Percentiles rank a stretch among this genome's conserved stretches.
Conservation (phyloP, 1,140 invertebrate species). For the Leptinotarsa texana region DNA sequence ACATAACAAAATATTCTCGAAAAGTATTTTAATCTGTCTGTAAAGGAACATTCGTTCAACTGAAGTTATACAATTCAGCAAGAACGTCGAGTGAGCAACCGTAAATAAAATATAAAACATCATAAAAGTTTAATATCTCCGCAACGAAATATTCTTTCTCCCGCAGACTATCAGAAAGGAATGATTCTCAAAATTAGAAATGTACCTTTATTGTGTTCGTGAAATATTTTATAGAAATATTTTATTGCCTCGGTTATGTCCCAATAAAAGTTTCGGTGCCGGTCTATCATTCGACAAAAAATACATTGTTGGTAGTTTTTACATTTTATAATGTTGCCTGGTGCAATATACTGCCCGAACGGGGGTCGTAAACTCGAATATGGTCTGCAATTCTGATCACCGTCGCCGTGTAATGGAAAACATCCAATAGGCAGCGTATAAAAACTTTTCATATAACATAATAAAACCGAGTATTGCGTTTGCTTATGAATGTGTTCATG, state of each 20-base stretch:
- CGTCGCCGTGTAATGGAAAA: conserved; percentile 47
- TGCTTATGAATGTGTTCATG: conserved; percentile 49
- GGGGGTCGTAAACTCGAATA: conserved; percentile 48
- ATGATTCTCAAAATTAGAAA: conserved; percentile 43
- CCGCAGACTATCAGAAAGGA: conserved; percentile 30
- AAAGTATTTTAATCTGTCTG: conserved; percentile 35
- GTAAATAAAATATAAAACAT: conserved; percentile 31
- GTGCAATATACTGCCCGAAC: conserved; percentile 50
- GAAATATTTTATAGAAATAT: conserved; percentile 42
- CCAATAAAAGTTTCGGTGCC: conserved; percentile 45
- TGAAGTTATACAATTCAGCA: conserved; percentile 32
- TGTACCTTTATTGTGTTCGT: conserved; percentile 41
- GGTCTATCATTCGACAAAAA: conserved; percentile 41
- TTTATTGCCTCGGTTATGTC: conserved; percentile 26
- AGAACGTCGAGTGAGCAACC: conserved; percentile 11
- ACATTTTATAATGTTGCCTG: conserved; percentile 50
- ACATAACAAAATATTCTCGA: conserved; percentile 7
- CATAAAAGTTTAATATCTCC: conserved; percentile 40
- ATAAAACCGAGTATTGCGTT: conserved; percentile 47
- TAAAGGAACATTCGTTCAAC: conserved; percentile 30
- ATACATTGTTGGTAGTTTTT: conserved; percentile 52
- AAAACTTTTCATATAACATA: conserved; percentile 52
- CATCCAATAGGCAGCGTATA: conserved; percentile 50
- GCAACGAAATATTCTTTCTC: conserved; percentile 31
- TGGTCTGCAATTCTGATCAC: conserved; percentile 49